These are phyloP conservation scores for Copidosoma floridanum DNA, from an alignment of 1,140 invertebrate genomes.

Conservation along the genomic window DNA sequence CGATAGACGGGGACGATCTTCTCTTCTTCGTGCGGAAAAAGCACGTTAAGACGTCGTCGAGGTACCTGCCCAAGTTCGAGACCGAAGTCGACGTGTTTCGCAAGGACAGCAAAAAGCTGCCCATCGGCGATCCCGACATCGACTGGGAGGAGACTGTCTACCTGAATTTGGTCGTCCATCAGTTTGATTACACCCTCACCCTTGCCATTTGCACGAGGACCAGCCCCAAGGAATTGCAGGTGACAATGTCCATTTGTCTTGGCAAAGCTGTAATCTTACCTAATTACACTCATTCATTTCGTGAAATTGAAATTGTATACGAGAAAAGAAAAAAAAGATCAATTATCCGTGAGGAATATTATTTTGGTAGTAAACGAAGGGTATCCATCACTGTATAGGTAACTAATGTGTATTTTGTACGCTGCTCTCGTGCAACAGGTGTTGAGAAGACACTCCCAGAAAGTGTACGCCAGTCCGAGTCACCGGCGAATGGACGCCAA, in stretches of 20 bases:
- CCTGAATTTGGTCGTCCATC: slow-evolving; percentile 96
- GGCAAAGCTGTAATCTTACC: too few relatives aligned
- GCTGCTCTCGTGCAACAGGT: too few relatives aligned
- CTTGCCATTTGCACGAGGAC: slow-evolving; percentile 96
- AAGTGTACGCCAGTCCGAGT: slow-evolving; percentile 96
- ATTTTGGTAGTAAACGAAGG: too few relatives aligned
- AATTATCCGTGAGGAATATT: too few relatives aligned
- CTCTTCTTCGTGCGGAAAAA: slow-evolving; percentile 94
- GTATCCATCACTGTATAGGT: too few relatives aligned
- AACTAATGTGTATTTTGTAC: too few relatives aligned
- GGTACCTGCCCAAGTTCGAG: slow-evolving; percentile 87
- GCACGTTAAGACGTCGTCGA: slow-evolving; percentile 79
- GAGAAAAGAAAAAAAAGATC: too few relatives aligned
- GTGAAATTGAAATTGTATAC: too few relatives aligned
- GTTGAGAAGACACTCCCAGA: slow-evolving; percentile 88
- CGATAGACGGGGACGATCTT: slow-evolving; percentile 90
- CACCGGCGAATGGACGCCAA: slow-evolving; percentile 95
- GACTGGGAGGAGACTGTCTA: slow-evolving; percentile 99
- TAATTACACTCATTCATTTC: too few relatives aligned
- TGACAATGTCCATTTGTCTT: slow-evolving; percentile 48
- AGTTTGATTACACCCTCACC: slow-evolving; percentile 96
- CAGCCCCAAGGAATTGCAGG: slow-evolving; percentile 93
- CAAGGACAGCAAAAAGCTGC: slow-evolving; percentile 93
- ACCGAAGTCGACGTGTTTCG: slow-evolving; percentile 94
- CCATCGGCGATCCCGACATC: slow-evolving; percentile 90